These are phyloP conservation scores for Helarctos malayanus DNA, from an alignment of 2,797 vertebrate species.

Conservation along the genomic window DNA sequence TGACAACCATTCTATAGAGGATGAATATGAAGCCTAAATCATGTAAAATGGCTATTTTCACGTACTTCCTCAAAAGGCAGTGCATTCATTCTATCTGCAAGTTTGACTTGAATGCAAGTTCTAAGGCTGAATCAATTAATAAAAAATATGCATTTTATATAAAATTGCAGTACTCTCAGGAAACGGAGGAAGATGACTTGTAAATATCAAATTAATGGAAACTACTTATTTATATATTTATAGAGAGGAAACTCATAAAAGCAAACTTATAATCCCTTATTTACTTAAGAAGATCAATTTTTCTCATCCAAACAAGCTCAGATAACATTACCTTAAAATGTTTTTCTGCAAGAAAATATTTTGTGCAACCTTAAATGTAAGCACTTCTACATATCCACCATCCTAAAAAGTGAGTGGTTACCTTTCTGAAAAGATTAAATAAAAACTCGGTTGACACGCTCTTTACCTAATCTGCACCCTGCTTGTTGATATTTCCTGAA, in stretches of 20 bases:
- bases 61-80: constrained; percentile 54
- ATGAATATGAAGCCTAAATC: constrained; percentile 40
- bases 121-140: constrained; percentile 41
- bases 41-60: constrained; percentile 43
- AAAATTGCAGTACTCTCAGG: background rate
- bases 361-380: background rate
- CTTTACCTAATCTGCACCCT: background rate
- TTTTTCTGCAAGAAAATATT: background rate
- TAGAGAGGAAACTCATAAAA: background rate
- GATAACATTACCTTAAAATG: background rate
- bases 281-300: constrained; percentile 16
- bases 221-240: background rate
- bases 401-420: background rate
- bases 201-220: constrained; percentile 11
- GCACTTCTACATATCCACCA: background rate
- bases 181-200: background rate
- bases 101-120: constrained; percentile 4
- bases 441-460: background rate
- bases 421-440: background rate
- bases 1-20: constrained; percentile 18
- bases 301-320: background rate
- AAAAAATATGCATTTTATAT: background rate
- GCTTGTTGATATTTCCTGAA: background rate
- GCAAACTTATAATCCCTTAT: background rate
- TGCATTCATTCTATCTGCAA: constrained; percentile 44